Evolutionary conservation across 1,140 invertebrate species (phyloP).

Genomic region (Drosophila pruinosa): DNA sequence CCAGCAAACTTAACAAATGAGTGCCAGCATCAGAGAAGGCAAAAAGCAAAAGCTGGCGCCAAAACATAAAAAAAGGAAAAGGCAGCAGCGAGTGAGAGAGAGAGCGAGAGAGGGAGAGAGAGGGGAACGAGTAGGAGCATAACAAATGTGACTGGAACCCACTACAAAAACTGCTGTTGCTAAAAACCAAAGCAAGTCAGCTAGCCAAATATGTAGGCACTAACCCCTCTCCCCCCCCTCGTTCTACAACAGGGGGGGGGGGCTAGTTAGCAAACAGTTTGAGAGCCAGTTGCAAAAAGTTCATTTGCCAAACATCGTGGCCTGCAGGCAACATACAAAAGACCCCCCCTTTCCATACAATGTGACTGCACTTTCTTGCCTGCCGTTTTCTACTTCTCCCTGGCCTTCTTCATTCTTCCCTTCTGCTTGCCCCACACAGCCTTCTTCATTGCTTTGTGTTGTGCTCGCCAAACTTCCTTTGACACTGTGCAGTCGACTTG

Average conservation of each 20-base stretch:
- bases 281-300: conserved; percentile 40
- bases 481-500: conserved; percentile 33
- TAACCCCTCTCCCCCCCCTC: background rate
- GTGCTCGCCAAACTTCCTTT: conserved; percentile 31
- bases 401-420: background rate
- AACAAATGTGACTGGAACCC: conserved; percentile 30
- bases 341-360: conserved; percentile 51
- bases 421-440: no score
- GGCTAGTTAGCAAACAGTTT: conserved; percentile 40
- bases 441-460: background rate
- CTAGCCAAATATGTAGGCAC: background rate
- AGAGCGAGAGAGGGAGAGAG: background rate
- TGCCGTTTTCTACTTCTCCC: background rate
- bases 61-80: conserved; percentile 29
- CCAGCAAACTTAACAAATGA: conserved; percentile 64
- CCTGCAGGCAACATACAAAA: conserved; percentile 19
- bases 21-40: conserved; percentile 34
- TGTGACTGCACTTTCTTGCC: conserved; percentile 55
- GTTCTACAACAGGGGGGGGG: background rate
- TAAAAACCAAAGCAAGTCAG: conserved; percentile 2
- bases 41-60: conserved; percentile 46
- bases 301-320: conserved; percentile 46
- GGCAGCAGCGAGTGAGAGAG: background rate
- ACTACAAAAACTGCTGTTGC: conserved; percentile 38
- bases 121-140: background rate